Conservation (phyloP, 2,113 vertebrate species). For the Gorsachius goisagi region DNA sequence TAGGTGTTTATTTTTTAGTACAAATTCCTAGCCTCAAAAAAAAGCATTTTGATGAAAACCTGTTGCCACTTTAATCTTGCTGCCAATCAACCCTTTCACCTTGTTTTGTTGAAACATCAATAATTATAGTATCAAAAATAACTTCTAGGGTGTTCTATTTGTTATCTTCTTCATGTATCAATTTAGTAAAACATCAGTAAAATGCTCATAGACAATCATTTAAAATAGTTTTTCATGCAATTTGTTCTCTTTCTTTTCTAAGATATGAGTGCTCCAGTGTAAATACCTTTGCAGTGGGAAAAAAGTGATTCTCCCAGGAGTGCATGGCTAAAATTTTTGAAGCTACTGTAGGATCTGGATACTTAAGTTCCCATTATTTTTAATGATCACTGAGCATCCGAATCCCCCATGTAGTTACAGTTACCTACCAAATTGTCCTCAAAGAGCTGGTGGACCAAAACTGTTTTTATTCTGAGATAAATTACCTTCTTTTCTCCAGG, state of each 20-base stretch:
- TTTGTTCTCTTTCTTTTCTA: not conserved
- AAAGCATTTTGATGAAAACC: not conserved
- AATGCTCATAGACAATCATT: not conserved
- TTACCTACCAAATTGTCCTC: not conserved
- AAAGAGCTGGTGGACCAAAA: not conserved
- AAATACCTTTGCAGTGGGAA: not conserved
- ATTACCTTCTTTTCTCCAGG: not conserved
- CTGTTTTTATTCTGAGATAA: not conserved
- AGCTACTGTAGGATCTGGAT: not conserved
- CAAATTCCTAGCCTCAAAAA: not conserved
- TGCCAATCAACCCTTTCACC: not conserved
- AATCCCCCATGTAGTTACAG: not conserved
- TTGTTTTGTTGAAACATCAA: not conserved
- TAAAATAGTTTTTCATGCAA: not conserved
- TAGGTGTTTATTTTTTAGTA: not conserved
- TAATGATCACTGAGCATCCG: not conserved
- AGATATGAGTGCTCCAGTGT: not conserved
- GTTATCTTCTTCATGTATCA: not conserved
- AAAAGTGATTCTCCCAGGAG: not conserved
- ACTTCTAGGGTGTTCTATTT: not conserved
- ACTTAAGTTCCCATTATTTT: conserved; percentile 22
- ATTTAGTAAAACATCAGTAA: not conserved
- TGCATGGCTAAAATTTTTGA: not conserved
- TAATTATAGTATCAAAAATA: not conserved
- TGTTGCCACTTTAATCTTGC: not conserved